Base-by-base conservation (phyloP, 2,113 vertebrate species). In the Orientallactaga bullata region DNA sequence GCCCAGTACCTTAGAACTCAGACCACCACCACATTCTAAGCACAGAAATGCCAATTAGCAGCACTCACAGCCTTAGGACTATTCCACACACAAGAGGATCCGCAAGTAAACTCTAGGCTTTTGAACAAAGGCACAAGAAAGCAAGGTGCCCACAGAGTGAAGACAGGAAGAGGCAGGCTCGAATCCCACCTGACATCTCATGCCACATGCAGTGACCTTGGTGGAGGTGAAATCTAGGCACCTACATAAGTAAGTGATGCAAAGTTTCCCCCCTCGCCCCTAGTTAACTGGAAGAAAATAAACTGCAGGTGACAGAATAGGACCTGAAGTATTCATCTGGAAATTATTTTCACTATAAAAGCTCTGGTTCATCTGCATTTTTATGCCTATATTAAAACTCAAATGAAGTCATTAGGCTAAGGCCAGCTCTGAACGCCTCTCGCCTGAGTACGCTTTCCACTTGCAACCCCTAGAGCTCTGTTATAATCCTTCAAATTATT, bases 401-500 rank as follows among this genome's bases (percentile, higher is more conserved):
- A 77, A 81, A 79, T 2, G 51, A 94, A 71, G 68, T 88, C 90
- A 86, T 91, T 91, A 96, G 88, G 88, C 81, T 91, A 35, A 69
- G 83, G 39, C 89, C 87, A 76, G 80, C 88, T 88, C 23, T 8
- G 18, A 88, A 69, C 26, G 81, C 32, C 72, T 90, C 88, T 85
- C 13, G 35, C 72, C 89, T 42, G 92, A 92, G 88, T 4, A 9
- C 11, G 3, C 77, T 61, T 78, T 69, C 60, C 78, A 83, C 71
- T 18, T 63, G 35, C 65, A 85, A 73, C 5, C 77, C 88, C 94
- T 18, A 81, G 92, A 30, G 68, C 58, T 73, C 84, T 20, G 78
- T 88, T 20, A 9, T 95, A 92, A 58, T 93, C 85, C 93, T 84
- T 90, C 73, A 61, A 71, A 93, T 92, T 82, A 96, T 77, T 93